Conservation (phyloP, 2,113 vertebrate genomes). For the Bubo scandiacus region DNA sequence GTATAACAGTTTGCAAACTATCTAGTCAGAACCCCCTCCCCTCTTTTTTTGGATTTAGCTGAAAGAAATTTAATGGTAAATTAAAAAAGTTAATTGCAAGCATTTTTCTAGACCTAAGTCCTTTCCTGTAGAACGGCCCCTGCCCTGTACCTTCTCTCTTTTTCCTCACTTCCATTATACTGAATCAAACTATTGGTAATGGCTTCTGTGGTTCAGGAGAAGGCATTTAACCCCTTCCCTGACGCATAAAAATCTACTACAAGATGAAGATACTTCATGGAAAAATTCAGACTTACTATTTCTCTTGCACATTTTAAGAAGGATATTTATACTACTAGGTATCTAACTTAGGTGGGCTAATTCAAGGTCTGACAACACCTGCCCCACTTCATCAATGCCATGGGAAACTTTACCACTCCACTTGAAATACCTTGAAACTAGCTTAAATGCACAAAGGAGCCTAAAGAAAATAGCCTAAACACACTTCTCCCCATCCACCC, state of each 20-base stretch:
- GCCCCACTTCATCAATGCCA: neutral
- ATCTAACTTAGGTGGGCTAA: neutral
- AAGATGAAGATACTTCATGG: neutral
- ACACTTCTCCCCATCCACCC: neutral
- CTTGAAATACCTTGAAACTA: neutral
- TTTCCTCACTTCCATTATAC: neutral
- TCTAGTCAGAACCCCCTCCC: neutral
- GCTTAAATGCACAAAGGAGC: rapidly evolving
- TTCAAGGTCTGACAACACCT: neutral
- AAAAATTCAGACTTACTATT: neutral
- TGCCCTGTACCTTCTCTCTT: neutral
- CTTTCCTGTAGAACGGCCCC: neutral
- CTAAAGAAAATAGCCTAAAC: neutral
- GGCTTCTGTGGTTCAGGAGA: neutral
- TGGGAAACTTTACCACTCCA: neutral
- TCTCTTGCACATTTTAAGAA: neutral
- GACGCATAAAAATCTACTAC: neutral
- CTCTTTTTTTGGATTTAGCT: neutral
- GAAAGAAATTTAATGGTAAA: neutral
- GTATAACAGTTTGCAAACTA: neutral
- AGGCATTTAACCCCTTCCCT: neutral
- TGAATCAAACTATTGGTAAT: neutral
- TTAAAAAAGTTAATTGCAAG: neutral
- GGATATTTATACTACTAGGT: neutral
- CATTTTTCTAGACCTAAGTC: neutral